Evolutionary conservation across 1,140 invertebrate species (phyloP).

Genomic region (Cydia pomonella): DNA sequence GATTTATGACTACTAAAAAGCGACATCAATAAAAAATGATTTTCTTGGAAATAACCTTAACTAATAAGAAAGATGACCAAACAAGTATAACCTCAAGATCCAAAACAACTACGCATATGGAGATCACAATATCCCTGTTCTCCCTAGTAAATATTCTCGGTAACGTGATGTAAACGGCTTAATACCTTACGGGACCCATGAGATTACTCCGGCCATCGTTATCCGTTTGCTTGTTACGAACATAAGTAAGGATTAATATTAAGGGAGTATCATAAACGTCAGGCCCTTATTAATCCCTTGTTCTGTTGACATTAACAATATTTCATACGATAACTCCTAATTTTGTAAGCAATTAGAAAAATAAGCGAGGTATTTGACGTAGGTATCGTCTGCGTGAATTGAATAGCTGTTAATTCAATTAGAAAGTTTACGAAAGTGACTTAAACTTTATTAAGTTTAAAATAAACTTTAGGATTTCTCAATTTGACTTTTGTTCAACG

Average conservation of each 20-base stretch:
- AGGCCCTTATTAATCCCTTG: neutral
- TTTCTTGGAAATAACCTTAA: too few relatives aligned
- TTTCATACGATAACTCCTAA: neutral
- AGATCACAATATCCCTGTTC: neutral
- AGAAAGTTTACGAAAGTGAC: neutral
- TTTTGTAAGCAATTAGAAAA: neutral
- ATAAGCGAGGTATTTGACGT: neutral
- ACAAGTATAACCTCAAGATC: too few relatives aligned
- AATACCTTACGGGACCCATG: conserved; percentile 8
- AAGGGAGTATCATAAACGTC: neutral
- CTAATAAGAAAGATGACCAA: too few relatives aligned
- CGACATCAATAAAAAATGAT: too few relatives aligned
- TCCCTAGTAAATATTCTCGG: neutral
- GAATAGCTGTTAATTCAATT: neutral
- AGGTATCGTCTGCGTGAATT: conserved; percentile 1
- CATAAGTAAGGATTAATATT: conserved; percentile 9
- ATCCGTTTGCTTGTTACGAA: conserved; percentile 3
- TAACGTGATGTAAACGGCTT: neutral
- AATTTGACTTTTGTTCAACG: neutral
- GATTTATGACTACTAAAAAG: too few relatives aligned
- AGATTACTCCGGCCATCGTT: neutral
- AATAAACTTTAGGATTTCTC: neutral
- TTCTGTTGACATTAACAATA: neutral
- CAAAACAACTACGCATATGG: neutral
- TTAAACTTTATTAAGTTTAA: neutral